These are phyloP conservation scores for zebrafish (Danio rerio) DNA, from an alignment of 2,113 vertebrate species.

Conservation along the genomic window GRCz12tu NC_133196.1:20615501-20616000, in stretches of 20 bases:
- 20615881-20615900: conserved; percentile 38
- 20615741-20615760: conserved; percentile 38
- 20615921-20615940: conserved; percentile 65
- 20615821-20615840: conserved; percentile 13
- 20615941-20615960: conserved; percentile 66
- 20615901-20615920: conserved; percentile 26
- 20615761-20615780: conserved; percentile 26
- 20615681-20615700: conserved; percentile 84
- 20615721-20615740: conserved; percentile 12
- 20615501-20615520: conserved; percentile 51
- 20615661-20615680: conserved; percentile 89
- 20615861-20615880: conserved; percentile 46
- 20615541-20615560: conserved; percentile 97
- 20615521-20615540: conserved; percentile 63
- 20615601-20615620: conserved; percentile 95
- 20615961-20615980: conserved; percentile 66
- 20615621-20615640: conserved; percentile 97
- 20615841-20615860: conserved; percentile 15
- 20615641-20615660: conserved; percentile 96
- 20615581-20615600: conserved; percentile 99
- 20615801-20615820: not conserved
- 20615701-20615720: conserved; percentile 68
- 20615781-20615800: conserved; percentile 32
- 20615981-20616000: conserved; percentile 52
- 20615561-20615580: conserved; percentile 97